Conservation (phyloP, 2,888 invertebrate species). For the Buathra laborator region DNA sequence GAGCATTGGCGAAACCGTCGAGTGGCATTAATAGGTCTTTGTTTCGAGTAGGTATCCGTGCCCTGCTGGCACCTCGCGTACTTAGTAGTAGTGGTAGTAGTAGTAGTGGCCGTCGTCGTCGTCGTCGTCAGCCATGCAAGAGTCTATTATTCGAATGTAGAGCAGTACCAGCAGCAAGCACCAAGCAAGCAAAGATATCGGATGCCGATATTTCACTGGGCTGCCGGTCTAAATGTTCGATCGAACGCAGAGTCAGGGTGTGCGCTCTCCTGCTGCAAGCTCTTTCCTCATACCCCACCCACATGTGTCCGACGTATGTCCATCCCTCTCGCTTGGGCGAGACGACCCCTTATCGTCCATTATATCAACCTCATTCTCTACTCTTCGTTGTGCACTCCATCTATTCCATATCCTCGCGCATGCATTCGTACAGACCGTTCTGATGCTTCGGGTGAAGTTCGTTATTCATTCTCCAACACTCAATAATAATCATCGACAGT, state of each 20-base stretch:
- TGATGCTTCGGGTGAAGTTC: constrained; percentile 31
- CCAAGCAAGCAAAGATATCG: constrained; percentile 78
- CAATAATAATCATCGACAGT: constrained; percentile 32
- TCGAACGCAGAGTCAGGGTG: constrained; percentile 55
- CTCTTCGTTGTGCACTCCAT: constrained; percentile 23
- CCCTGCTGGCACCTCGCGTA: constrained; percentile 44
- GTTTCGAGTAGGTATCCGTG: constrained; percentile 72
- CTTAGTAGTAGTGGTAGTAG: not conserved
- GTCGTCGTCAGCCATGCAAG: constrained; percentile 45
- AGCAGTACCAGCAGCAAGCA: constrained; percentile 50
- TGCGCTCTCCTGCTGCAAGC: constrained; percentile 6
- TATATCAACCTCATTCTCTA: constrained; percentile 54
- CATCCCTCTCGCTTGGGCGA: constrained; percentile 37
- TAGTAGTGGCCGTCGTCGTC: constrained; percentile 9
- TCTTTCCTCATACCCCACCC: constrained; percentile 18
- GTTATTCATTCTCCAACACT: constrained; percentile 28
- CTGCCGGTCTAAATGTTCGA: constrained; percentile 68
- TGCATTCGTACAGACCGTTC: not conserved
- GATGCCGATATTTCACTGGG: constrained; percentile 79
- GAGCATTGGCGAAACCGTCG: constrained; percentile 10
- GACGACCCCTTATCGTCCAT: constrained; percentile 56
- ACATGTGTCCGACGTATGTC: constrained; percentile 50
- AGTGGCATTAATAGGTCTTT: constrained; percentile 82
- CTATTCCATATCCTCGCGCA: constrained; percentile 20
- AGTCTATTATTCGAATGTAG: constrained; percentile 83